Conservation (phyloP, 2,113 vertebrate species). For the Turnix velox region DNA sequence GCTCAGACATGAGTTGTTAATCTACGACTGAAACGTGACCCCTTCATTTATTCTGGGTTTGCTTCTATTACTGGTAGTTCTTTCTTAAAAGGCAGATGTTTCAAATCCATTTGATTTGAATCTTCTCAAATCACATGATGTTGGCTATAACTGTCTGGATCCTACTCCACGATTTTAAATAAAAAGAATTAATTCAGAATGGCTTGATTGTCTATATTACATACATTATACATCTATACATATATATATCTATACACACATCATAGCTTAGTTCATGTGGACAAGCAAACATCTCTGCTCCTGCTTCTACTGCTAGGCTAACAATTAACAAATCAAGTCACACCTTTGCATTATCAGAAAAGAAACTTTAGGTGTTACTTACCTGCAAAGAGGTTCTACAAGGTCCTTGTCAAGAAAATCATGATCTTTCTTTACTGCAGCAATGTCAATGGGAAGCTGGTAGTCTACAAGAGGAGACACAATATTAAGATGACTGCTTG, state of each 20-base stretch:
- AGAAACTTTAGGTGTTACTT: slow-evolving; percentile 52
- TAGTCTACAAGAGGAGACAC: slow-evolving; percentile 78
- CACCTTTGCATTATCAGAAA: neutral
- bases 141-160: neutral
- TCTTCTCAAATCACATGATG: neutral
- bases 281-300: neutral
- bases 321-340: neutral
- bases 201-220: too few species aligned
- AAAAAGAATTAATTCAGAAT: neutral
- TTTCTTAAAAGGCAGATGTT: neutral
- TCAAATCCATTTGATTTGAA: neutral
- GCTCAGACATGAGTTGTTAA: neutral
- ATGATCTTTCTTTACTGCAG: slow-evolving; percentile 94
- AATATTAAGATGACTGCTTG: neutral
- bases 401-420: slow-evolving; percentile 98
- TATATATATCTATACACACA: neutral
- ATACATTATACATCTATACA: too few species aligned
- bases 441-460: slow-evolving; percentile 94
- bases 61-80: neutral
- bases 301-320: neutral
- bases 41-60: neutral
- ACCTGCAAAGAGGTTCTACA: slow-evolving; percentile 97
- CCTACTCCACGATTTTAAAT: neutral
- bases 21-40: neutral
- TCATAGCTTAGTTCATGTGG: neutral